Percentiles rank a stretch among this genome's conserved stretches.
phyloP scores from a whole-genome alignment of 1,140 invertebrate species.

The Pararge aegeria region DNA sequence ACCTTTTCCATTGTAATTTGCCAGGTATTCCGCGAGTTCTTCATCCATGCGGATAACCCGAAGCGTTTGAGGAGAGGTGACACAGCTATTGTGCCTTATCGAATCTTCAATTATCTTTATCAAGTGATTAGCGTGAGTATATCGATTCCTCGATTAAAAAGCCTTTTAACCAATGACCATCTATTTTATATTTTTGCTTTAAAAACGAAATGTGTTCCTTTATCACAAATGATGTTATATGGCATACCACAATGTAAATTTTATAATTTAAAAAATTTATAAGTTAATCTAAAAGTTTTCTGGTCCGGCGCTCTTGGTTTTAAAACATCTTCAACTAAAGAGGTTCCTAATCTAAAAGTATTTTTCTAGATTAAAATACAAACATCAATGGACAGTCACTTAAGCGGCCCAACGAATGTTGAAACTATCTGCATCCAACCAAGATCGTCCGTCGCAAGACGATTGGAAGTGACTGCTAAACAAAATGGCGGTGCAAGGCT shows the following conservation, averaged over 20 bases:
- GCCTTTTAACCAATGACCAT: background rate
- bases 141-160: too few relatives aligned
- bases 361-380: conserved; percentile 24
- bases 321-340: too few relatives aligned
- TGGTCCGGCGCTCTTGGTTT: too few relatives aligned
- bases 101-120: conserved; percentile 66
- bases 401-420: background rate
- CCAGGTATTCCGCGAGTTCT: conserved; percentile 67
- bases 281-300: too few relatives aligned
- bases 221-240: too few relatives aligned
- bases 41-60: conserved; percentile 60
- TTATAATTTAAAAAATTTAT: too few relatives aligned
- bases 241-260: too few relatives aligned
- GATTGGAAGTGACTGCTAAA: background rate
- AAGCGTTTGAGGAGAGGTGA: conserved; percentile 48
- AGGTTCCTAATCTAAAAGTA: too few relatives aligned
- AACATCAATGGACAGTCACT: background rate
- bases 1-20: background rate
- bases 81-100: conserved; percentile 45
- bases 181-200: too few relatives aligned
- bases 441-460: conserved; percentile 4
- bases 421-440: conserved; percentile 6
- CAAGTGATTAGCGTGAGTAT: conserved; percentile 52
- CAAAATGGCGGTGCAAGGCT: conserved; percentile 4
- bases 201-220: too few relatives aligned